These are phyloP conservation scores for Drosophila insularis DNA, from an alignment of 1,140 invertebrate species.

Conservation along the genomic window DNA sequence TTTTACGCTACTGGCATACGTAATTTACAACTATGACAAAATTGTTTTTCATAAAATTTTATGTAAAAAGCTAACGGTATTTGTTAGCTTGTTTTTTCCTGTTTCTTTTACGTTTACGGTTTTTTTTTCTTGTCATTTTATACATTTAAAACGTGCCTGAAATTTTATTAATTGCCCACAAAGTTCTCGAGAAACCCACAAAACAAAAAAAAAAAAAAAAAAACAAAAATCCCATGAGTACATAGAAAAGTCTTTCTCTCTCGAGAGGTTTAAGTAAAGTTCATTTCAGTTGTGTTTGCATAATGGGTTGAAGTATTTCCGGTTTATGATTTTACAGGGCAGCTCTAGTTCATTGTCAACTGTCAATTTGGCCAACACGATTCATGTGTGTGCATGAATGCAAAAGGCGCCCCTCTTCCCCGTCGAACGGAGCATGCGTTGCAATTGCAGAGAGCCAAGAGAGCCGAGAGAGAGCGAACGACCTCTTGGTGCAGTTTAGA, in stretches of 20 bases:
- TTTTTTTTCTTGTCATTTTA: constrained; percentile 36
- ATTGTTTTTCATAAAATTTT: constrained; percentile 32
- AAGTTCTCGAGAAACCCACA: constrained; percentile 21
- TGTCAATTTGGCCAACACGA: constrained; percentile 49
- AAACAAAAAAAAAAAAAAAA: background rate
- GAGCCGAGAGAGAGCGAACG: constrained; percentile 12
- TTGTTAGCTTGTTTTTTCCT: constrained; percentile 45
- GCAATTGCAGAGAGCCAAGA: constrained; percentile 1
- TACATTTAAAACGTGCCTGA: constrained; percentile 64
- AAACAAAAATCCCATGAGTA: background rate
- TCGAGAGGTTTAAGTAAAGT: background rate
- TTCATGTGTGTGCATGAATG: constrained; percentile 3
- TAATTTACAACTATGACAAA: constrained; percentile 69
- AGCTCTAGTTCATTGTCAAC: constrained; percentile 74
- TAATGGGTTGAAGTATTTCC: constrained; percentile 66
- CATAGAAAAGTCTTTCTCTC: background rate
- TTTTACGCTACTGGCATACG: constrained; percentile 72
- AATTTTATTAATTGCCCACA: constrained; percentile 38
- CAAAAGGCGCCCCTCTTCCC: background rate
- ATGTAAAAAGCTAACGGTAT: constrained; percentile 58
- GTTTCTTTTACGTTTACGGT: constrained; percentile 51
- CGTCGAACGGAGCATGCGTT: constrained; percentile 46
- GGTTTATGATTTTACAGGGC: constrained; percentile 31
- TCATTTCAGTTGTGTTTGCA: constrained; percentile 46
- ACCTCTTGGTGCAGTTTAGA: constrained; percentile 26